Percentiles rank a stretch among this genome's conserved stretches.
Evolutionary conservation across 1,140 invertebrate species (phyloP).

Genomic region (Hylaeus volcanicus): DNA sequence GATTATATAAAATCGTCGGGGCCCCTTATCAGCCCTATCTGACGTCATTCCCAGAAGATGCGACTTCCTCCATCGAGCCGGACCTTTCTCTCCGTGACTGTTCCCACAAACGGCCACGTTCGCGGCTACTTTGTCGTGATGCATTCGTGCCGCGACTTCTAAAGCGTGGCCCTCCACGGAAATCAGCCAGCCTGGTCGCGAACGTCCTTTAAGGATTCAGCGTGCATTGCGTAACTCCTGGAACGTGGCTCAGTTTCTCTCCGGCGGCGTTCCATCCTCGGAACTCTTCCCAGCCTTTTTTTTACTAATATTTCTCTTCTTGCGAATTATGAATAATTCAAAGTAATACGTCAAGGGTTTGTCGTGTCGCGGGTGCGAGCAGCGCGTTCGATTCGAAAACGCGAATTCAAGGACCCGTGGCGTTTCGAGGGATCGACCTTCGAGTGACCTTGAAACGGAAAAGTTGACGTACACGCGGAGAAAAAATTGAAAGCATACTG

Average conservation of each 20-base stretch:
- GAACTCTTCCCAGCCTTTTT: no score
- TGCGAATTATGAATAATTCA: no score
- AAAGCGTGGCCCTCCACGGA: slow-evolving; percentile 37
- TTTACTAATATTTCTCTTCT: no score
- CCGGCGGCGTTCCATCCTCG: not conserved
- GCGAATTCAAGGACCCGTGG: no score
- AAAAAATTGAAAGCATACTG: no score
- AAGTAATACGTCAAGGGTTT: no score
- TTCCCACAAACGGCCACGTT: slow-evolving; percentile 46
- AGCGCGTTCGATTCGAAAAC: no score
- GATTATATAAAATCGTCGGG: slow-evolving; percentile 49
- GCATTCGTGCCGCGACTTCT: slow-evolving; percentile 37
- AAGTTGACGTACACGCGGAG: no score
- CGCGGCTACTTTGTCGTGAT: slow-evolving; percentile 41
- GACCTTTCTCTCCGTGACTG: slow-evolving; percentile 24
- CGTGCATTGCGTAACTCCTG: slow-evolving; percentile 45
- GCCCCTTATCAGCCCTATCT: slow-evolving; percentile 53
- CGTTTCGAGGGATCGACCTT: no score
- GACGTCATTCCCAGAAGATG: slow-evolving; percentile 51
- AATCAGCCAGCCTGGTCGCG: slow-evolving; percentile 16
- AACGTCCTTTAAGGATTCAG: slow-evolving; percentile 49
- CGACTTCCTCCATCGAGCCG: slow-evolving; percentile 49
- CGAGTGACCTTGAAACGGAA: no score
- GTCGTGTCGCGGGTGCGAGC: no score
- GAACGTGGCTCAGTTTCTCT: slow-evolving; percentile 29